These are phyloP conservation scores for Trichogramma pretiosum DNA, from an alignment of 1,140 invertebrate species.

Conservation along the genomic window DNA sequence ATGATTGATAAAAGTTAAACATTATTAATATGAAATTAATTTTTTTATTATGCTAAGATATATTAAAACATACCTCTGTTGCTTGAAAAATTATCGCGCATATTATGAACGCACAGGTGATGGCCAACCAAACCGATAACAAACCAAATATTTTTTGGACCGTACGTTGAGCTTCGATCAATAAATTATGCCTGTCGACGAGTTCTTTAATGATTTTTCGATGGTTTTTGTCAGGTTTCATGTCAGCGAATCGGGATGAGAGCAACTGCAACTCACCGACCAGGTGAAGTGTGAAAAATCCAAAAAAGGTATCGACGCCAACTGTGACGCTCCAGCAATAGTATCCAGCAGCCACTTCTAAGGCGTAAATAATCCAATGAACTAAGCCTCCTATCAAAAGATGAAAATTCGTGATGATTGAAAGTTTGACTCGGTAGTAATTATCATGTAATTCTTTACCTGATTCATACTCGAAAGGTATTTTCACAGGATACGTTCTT, in stretches of 20 bases:
- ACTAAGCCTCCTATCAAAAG: conserved; percentile 7
- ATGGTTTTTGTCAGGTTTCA: conserved; percentile 8
- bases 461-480: conserved; percentile 4
- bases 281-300: conserved; percentile 25
- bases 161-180: conserved; percentile 15
- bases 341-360: conserved; percentile 11
- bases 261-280: conserved; percentile 16
- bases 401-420: too few species aligned
- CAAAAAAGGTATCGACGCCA: conserved; percentile 26
- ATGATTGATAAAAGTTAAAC: too few species aligned
- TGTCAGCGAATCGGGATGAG: conserved; percentile 15
- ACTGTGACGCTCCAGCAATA: conserved; percentile 16
- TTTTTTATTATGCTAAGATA: too few species aligned
- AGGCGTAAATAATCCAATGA: conserved; percentile 19
- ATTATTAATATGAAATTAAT: too few species aligned
- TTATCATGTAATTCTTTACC: conserved; percentile 1
- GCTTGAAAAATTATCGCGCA: conserved; percentile 28
- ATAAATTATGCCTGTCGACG: conserved; percentile 9
- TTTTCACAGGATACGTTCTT: background rate
- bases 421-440: too few species aligned
- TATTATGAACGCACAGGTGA: conserved; percentile 23
- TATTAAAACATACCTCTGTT: conserved; percentile 20
- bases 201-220: conserved; percentile 14
- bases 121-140: conserved; percentile 19
- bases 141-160: conserved; percentile 24